Conservation (phyloP, 1,140 invertebrate species). For the Drosophila ercepeae region DNA sequence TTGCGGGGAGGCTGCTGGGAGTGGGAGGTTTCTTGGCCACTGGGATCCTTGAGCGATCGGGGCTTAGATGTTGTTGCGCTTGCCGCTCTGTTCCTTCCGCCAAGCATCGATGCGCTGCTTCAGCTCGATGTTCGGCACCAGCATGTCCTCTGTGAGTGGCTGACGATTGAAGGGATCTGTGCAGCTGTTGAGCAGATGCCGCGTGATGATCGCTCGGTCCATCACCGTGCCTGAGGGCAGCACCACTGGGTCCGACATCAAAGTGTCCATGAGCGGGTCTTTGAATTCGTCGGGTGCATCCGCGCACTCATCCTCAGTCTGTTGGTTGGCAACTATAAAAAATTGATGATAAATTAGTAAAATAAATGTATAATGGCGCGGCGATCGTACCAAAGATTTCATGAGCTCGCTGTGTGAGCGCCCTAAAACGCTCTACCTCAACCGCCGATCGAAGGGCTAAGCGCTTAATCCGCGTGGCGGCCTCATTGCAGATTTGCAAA, state of each 20-base stretch:
- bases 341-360: background rate
- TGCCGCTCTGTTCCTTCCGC: conserved; percentile 89
- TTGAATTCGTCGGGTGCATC: conserved; percentile 99
- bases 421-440: conserved; percentile 93
- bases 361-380: background rate
- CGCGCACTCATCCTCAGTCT: conserved; percentile 95
- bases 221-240: conserved; percentile 97
- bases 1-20: background rate
- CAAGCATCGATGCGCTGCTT: conserved; percentile 91
- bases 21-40: too few relatives aligned
- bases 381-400: conserved; percentile 86
- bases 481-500: conserved; percentile 96
- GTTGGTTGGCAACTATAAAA: conserved; percentile 90
- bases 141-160: conserved; percentile 94
- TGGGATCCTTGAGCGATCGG: background rate
- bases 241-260: conserved; percentile 98
- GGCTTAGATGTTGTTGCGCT: conserved; percentile 75
- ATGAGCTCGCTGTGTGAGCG: conserved; percentile 91
- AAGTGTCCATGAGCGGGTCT: conserved; percentile 98
- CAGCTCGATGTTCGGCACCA: conserved; percentile 89
- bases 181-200: conserved; percentile 97
- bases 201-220: conserved; percentile 96
- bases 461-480: conserved; percentile 91
- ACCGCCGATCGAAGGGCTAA: conserved; percentile 92
- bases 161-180: conserved; percentile 99